Evolutionary conservation across 2,797 vertebrate genomes (phyloP).

Genomic region (Spinus pinus): DNA sequence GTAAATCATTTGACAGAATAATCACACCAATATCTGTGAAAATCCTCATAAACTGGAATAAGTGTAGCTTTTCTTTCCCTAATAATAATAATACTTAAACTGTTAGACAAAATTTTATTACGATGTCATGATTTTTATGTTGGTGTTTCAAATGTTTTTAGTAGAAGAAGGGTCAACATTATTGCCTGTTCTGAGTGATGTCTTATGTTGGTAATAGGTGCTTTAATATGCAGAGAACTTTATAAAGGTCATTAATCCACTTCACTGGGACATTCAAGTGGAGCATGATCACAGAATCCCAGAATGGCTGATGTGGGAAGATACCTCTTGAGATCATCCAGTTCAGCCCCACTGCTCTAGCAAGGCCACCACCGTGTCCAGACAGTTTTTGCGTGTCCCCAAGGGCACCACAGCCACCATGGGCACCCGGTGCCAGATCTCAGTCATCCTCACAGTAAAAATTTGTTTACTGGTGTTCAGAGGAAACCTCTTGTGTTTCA

Average conservation of each 20-base stretch:
- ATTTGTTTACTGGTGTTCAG: neutral
- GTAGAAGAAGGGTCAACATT: neutral
- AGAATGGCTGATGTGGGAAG: neutral
- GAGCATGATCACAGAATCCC: neutral
- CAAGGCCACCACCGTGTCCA: neutral
- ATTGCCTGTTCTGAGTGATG: neutral
- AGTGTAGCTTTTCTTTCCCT: neutral
- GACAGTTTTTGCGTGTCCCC: neutral
- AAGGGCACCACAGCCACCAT: neutral
- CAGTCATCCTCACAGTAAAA: neutral
- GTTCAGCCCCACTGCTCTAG: neutral
- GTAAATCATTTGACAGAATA: neutral
- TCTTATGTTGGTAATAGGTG: neutral
- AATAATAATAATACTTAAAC: neutral
- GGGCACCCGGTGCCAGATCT: neutral
- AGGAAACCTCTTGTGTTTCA: neutral
- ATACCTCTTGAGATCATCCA: neutral
- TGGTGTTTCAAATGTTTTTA: neutral
- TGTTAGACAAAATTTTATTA: neutral
- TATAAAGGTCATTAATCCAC: neutral
- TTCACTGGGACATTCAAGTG: neutral
- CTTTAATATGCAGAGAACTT: neutral
- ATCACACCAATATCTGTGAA: neutral
- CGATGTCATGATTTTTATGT: neutral
- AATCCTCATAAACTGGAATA: neutral